Conservation (phyloP, 2,113 vertebrate species). For the Puma concolor region DNA sequence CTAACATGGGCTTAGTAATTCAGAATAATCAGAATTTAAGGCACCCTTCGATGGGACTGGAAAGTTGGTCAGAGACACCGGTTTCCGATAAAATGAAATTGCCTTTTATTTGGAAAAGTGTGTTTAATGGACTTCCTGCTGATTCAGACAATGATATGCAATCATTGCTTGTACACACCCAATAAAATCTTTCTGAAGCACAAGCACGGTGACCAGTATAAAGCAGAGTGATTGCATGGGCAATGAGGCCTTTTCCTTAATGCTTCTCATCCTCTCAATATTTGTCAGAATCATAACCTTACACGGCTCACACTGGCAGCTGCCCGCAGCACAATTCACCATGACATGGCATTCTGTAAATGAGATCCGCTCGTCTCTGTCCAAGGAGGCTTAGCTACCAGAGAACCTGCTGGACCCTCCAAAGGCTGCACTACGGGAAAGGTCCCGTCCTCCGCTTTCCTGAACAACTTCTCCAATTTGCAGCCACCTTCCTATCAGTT, state of each 20-base stretch:
- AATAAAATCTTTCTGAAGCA: not conserved
- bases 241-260: not conserved
- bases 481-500: not conserved
- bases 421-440: not conserved
- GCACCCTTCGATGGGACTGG: not conserved
- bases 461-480: not conserved
- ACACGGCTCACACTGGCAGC: not conserved
- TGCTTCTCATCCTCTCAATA: not conserved
- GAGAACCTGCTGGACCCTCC: not conserved
- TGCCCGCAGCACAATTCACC: not conserved
- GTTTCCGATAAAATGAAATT: conserved; percentile 32
- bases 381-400: not conserved
- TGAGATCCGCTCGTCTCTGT: not conserved
- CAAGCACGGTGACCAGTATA: not conserved
- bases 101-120: conserved; percentile 35
- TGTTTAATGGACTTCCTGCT: not conserved
- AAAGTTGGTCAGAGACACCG: not conserved
- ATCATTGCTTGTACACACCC: not conserved
- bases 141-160: not conserved
- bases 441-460: not conserved
- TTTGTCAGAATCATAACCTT: not conserved
- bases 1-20: not conserved
- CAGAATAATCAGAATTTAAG: not conserved
- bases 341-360: not conserved
- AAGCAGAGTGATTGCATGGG: not conserved